Conservation (phyloP, 2,888 invertebrate genomes). For the Drosophila borealis region DNA sequence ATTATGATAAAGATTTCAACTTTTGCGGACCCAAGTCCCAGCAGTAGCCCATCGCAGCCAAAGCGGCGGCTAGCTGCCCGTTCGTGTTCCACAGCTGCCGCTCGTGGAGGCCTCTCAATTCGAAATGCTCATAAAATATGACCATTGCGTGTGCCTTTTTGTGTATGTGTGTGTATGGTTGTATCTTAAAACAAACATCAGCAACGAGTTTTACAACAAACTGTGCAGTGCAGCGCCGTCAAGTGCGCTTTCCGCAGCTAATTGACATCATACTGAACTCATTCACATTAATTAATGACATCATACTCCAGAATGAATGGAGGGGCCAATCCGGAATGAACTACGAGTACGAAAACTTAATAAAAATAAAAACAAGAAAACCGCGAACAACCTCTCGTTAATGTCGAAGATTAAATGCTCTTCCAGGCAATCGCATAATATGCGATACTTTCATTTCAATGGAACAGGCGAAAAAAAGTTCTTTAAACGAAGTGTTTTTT, state of each 20-base stretch:
- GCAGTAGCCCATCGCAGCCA: constrained; percentile 6
- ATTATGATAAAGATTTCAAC: constrained; percentile 66
- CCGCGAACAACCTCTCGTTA: not conserved
- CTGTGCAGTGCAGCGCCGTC: constrained; percentile 60
- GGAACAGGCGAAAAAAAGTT: no score
- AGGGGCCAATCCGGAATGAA: constrained; percentile 30
- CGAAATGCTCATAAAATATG: constrained; percentile 50
- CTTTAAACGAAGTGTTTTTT: no score
- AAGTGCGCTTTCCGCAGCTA: constrained; percentile 79
- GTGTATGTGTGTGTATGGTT: constrained; percentile 18
- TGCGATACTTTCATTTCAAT: no score
- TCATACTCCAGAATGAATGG: constrained; percentile 65
- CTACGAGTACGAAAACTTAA: constrained; percentile 11
- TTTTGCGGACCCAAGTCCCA: constrained; percentile 32
- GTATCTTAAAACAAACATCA: constrained; percentile 37
- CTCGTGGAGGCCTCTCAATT: constrained; percentile 45
- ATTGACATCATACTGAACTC: constrained; percentile 81
- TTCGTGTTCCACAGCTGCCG: constrained; percentile 25
- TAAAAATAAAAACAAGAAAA: constrained; percentile 13
- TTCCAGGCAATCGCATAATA: not conserved
- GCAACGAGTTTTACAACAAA: constrained; percentile 52
- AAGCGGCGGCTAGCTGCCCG: constrained; percentile 23
- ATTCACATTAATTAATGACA: constrained; percentile 80
- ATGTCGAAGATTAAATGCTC: constrained; percentile 20
- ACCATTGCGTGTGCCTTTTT: constrained; percentile 28